A percentile compares a stretch with the other conserved stretches of the same genome.
Evolutionary conservation across 2,888 invertebrate genomes (phyloP).

Genomic region (Netelia melanura): DNA sequence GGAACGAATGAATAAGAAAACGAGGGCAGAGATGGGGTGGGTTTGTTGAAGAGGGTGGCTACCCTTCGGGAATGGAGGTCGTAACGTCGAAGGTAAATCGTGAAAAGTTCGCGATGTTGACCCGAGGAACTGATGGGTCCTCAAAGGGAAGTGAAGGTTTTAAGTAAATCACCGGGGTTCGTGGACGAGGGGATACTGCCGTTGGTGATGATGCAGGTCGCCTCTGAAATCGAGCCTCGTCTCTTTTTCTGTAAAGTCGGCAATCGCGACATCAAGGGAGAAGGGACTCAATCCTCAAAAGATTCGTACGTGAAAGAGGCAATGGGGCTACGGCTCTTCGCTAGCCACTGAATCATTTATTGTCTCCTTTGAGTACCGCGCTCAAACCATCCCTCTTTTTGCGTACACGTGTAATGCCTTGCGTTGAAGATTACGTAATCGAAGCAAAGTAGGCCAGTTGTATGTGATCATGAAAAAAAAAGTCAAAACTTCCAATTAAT

Average conservation of each 20-base stretch:
- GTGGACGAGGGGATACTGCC: slow-evolving; percentile 69
- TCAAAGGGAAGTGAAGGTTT: slow-evolving; percentile 71
- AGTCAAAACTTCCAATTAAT: slow-evolving; percentile 28
- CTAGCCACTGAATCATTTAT: slow-evolving; percentile 71
- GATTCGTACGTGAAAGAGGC: slow-evolving; percentile 59
- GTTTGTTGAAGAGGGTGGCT: neutral
- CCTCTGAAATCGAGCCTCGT: slow-evolving; percentile 24
- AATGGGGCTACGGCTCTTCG: slow-evolving; percentile 72
- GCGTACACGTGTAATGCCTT: neutral
- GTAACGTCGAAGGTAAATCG: slow-evolving; percentile 64
- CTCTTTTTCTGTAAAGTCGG: slow-evolving; percentile 47
- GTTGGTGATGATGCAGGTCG: slow-evolving; percentile 66
- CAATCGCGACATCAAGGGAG: slow-evolving; percentile 66
- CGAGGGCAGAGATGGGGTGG: no score
- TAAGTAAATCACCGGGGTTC: slow-evolving; percentile 76
- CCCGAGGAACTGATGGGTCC: slow-evolving; percentile 72
- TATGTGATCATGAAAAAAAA: slow-evolving; percentile 52
- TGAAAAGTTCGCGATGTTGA: slow-evolving; percentile 75
- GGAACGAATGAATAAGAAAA: no score
- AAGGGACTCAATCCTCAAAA: slow-evolving; percentile 52
- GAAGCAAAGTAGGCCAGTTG: slow-evolving; percentile 18
- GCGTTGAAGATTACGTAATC: slow-evolving; percentile 40
- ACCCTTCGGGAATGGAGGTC: slow-evolving; percentile 16
- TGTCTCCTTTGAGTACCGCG: slow-evolving; percentile 38
- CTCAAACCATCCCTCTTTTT: slow-evolving; percentile 17